phyloP scores from a whole-genome alignment of 2,797 vertebrate species.

The Channa striata region DNA sequence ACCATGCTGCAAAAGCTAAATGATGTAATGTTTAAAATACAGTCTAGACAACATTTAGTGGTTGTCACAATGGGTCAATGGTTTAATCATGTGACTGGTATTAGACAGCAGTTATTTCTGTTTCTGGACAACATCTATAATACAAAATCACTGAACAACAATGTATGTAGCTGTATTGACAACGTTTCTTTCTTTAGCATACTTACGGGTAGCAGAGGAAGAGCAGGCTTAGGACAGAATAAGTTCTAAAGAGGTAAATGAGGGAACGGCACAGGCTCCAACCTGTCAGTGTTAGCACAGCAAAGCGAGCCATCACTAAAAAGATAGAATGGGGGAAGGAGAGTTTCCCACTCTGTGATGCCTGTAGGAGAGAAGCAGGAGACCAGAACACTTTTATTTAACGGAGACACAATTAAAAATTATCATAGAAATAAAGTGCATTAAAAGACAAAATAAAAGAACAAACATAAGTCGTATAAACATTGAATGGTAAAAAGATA shows the following conservation, averaged over 20 bases:
- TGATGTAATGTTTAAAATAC: neutral
- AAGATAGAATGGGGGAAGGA: conserved; percentile 95
- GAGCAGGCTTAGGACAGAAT: conserved; percentile 96
- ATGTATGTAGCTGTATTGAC: neutral
- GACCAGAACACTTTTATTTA: neutral
- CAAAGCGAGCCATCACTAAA: conserved; percentile 94
- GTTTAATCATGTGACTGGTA: neutral
- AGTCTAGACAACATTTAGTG: neutral
- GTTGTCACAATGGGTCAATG: too few species aligned
- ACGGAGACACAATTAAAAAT: neutral
- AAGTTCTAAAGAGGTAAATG: conserved; percentile 96
- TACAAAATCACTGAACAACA: neutral
- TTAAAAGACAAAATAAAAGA: neutral
- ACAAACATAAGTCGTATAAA: too few species aligned
- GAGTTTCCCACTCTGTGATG: conserved; percentile 94
- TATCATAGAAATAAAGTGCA: neutral
- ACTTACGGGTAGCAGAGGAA: conserved; percentile 99
- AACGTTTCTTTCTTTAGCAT: neutral
- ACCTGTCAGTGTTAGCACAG: conserved; percentile 94
- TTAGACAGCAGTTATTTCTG: neutral
- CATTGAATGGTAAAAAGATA: too few species aligned
- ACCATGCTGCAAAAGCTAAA: too few species aligned
- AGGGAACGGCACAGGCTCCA: conserved; percentile 96
- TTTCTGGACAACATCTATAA: too few species aligned
- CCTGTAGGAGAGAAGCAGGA: conserved; percentile 78